A percentile compares a stretch with the other conserved stretches of the same genome.
Conservation (phyloP, 2,113 vertebrate species). For the Probosciger aterrimus region DNA sequence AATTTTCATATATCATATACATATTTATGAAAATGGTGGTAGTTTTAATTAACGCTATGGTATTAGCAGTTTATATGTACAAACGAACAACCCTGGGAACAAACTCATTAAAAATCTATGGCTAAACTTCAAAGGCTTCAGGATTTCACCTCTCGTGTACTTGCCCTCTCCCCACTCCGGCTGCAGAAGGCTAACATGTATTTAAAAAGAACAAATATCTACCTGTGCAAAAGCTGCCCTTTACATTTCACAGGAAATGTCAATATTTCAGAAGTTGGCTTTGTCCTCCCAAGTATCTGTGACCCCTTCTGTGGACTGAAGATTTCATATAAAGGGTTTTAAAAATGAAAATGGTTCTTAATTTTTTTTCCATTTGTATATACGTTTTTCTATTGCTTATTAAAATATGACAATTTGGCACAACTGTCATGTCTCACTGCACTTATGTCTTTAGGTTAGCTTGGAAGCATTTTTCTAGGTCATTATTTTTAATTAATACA, state of each 20-base stretch:
- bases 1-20: neutral
- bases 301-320: neutral
- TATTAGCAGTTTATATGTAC: neutral
- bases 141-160: neutral
- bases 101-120: constrained; percentile 34
- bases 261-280: constrained; percentile 26
- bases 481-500: constrained; percentile 66
- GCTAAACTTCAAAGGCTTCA: neutral
- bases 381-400: neutral
- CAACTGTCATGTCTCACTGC: neutral
- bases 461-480: constrained; percentile 36
- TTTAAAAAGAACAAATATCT: constrained; percentile 51
- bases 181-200: constrained; percentile 10
- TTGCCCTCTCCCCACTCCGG: neutral
- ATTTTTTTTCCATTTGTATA: neutral
- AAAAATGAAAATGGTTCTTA: neutral
- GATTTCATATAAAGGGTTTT: neutral
- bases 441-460: neutral
- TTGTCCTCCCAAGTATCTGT: neutral
- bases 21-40: neutral
- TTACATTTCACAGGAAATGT: constrained; percentile 40
- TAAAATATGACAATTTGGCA: constrained; percentile 16
- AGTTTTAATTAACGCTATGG: neutral
- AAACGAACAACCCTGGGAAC: constrained; percentile 12
- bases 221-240: constrained; percentile 40